phyloP scores from a whole-genome alignment of 2,888 invertebrate genomes.

The Lottia scabra region DNA sequence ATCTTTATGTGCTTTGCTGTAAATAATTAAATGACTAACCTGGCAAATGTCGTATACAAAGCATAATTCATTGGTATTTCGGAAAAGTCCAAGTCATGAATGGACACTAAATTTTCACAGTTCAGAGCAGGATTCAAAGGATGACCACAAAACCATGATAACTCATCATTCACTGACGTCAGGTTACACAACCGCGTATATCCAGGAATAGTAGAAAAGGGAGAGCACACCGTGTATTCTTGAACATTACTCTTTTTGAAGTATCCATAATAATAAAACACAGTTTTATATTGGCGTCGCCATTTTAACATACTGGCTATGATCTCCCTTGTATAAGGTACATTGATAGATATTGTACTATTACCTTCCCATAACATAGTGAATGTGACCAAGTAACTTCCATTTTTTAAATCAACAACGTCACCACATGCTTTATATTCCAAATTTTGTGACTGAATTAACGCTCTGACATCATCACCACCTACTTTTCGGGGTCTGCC shows the following conservation, averaged over 20 bases:
- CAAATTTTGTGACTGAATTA: neutral
- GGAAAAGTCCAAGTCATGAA: neutral
- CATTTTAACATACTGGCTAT: neutral
- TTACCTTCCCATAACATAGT: slow-evolving; percentile 13
- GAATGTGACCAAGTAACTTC: slow-evolving; percentile 13
- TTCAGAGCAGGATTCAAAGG: neutral
- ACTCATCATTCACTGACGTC: neutral
- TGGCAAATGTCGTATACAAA: neutral
- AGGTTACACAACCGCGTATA: neutral
- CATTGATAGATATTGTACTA: neutral
- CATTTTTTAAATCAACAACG: slow-evolving; percentile 18
- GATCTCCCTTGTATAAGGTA: neutral
- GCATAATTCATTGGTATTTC: neutral
- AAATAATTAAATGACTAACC: neutral
- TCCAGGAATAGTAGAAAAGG: neutral
- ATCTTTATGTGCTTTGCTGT: no score
- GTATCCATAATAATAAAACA: neutral
- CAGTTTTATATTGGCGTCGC: neutral
- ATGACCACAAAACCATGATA: neutral
- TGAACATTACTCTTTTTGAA: neutral
- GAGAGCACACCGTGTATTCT: neutral
- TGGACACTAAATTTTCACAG: neutral
- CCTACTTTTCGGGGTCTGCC: slow-evolving; percentile 9
- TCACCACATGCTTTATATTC: neutral
- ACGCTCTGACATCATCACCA: slow-evolving; percentile 17